These are phyloP conservation scores for Myotis planiceps DNA, from an alignment of 2,797 vertebrate species.

Conservation along the genomic window DNA sequence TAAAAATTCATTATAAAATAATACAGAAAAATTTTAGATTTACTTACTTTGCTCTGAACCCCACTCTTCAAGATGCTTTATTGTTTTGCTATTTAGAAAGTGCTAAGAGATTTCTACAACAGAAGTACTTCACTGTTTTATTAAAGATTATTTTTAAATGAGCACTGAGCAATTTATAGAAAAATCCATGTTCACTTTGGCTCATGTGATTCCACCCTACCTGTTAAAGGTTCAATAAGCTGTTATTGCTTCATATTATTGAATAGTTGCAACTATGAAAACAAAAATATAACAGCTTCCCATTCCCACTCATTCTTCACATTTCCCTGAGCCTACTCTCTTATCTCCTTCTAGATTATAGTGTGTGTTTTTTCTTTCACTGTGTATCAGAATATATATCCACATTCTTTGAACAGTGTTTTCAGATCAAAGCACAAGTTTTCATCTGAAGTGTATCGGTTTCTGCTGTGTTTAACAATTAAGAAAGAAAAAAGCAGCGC, in stretches of 20 bases:
- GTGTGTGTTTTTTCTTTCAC: conserved; percentile 41
- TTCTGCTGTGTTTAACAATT: conserved; percentile 79
- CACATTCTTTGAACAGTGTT: conserved; percentile 71
- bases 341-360: neutral
- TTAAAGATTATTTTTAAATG: conserved; percentile 83
- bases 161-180: conserved; percentile 75
- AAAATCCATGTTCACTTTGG: conserved; percentile 77
- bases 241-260: conserved; percentile 65
- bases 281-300: conserved; percentile 67
- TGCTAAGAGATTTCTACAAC: conserved; percentile 71
- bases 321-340: neutral
- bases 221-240: conserved; percentile 54
- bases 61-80: conserved; percentile 70
- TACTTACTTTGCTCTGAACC: conserved; percentile 73
- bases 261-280: conserved; percentile 75
- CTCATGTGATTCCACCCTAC: conserved; percentile 16
- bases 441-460: conserved; percentile 60
- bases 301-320: neutral
- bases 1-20: conserved; percentile 73
- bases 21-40: conserved; percentile 67
- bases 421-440: conserved; percentile 69
- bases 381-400: conserved; percentile 67
- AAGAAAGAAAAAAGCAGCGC: conserved; percentile 23
- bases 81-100: conserved; percentile 74
- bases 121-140: conserved; percentile 73